A percentile compares a stretch with the other conserved stretches of the same genome.
These are phyloP conservation scores for Solea senegalensis DNA, from an alignment of 2,113 vertebrate genomes.

Conservation along the genomic window DNA sequence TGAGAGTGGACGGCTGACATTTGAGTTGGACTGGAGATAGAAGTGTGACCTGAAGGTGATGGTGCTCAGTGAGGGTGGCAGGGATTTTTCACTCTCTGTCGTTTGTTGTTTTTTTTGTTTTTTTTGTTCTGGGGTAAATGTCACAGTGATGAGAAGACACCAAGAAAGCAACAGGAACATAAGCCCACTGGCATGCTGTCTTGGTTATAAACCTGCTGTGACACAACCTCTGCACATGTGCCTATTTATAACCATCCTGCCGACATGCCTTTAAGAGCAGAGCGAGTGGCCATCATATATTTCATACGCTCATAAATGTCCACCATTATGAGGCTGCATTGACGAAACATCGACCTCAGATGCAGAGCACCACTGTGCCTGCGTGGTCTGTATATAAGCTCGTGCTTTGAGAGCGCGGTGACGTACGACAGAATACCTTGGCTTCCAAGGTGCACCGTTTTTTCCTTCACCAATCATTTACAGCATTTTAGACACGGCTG, in stretches of 20 bases:
- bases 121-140: slow-evolving; percentile 60
- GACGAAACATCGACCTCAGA: slow-evolving; percentile 20
- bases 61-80: background rate
- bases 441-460: background rate
- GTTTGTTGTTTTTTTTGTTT: background rate
- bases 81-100: slow-evolving; percentile 11
- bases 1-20: slow-evolving; percentile 46
- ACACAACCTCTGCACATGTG: slow-evolving; percentile 16
- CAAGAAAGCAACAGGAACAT: slow-evolving; percentile 44
- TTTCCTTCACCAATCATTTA: slow-evolving; percentile 24
- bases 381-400: background rate
- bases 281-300: slow-evolving; percentile 15
- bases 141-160: slow-evolving; percentile 37
- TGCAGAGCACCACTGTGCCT: background rate
- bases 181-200: slow-evolving; percentile 32
- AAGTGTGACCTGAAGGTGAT: slow-evolving; percentile 46
- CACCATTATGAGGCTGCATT: slow-evolving; percentile 26
- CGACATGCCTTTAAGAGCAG: slow-evolving; percentile 19
- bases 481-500: slow-evolving; percentile 4
- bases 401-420: background rate
- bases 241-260: slow-evolving; percentile 43
- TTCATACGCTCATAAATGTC: slow-evolving; percentile 41
- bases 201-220: slow-evolving; percentile 47
- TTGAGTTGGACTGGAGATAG: slow-evolving; percentile 34
- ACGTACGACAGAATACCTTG: background rate